Conservation (phyloP, 2,113 vertebrate genomes). For the Saccopteryx leptura region DNA sequence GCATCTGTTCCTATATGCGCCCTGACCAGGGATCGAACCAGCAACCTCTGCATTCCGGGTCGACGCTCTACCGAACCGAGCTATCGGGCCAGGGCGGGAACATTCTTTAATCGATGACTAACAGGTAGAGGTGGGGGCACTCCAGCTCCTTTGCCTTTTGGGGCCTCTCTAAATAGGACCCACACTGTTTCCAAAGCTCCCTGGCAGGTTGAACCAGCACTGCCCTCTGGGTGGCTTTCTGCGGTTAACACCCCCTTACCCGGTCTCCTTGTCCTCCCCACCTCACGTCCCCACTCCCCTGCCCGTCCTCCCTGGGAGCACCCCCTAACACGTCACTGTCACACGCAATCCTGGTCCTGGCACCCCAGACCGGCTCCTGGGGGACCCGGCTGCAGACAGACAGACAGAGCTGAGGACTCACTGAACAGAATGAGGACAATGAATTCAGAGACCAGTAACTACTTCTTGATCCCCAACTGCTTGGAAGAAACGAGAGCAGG, state of each 20-base stretch:
- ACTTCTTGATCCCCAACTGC: background rate
- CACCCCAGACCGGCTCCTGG: background rate
- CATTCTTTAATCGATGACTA: background rate
- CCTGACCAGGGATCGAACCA: too few species aligned
- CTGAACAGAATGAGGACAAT: background rate
- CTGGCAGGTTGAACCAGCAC: background rate
- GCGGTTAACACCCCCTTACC: background rate
- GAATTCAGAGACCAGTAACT: background rate
- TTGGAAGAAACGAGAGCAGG: background rate
- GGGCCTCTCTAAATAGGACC: background rate
- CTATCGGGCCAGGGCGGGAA: too few species aligned
- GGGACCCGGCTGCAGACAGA: background rate
- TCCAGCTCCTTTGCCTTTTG: background rate
- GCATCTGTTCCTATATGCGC: too few species aligned
- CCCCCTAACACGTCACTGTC: background rate
- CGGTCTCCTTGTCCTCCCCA: background rate
- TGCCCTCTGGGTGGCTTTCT: background rate
- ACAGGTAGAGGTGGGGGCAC: too few species aligned
- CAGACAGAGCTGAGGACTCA: background rate
- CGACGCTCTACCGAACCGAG: too few species aligned
- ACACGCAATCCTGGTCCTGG: background rate
- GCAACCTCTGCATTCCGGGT: too few species aligned
- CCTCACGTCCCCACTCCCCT: too few species aligned
- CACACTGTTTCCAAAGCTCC: background rate
- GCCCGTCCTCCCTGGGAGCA: background rate